Conservation (phyloP, 2,888 invertebrate genomes). For the Crioceris asparagi region DNA sequence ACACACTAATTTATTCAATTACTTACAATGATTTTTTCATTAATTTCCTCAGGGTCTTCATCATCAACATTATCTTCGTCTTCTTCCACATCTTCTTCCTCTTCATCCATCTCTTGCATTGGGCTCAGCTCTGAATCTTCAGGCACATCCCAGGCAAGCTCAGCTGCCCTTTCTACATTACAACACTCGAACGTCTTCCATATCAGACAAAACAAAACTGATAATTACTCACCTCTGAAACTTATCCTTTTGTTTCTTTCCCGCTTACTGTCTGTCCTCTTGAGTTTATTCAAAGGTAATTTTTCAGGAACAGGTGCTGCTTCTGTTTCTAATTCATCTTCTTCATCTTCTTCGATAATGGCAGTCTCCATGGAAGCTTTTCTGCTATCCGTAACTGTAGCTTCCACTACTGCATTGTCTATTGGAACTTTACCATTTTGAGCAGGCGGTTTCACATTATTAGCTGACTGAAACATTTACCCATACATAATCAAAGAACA, state of each 20-base stretch:
- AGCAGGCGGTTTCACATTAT: constrained; percentile 13
- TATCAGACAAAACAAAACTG: not conserved
- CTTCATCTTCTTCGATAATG: constrained; percentile 4
- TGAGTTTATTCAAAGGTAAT: constrained; percentile 21
- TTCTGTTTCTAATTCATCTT: constrained; percentile 11
- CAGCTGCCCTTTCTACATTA: constrained; percentile 40
- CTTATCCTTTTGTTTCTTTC: constrained; percentile 40
- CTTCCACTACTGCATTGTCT: constrained; percentile 23
- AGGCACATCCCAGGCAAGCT: constrained; percentile 47
- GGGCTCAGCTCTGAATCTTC: constrained; percentile 38
- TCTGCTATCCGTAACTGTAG: constrained; percentile 11
- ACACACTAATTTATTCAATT: too few species aligned
- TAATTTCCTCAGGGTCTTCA: constrained; percentile 23
- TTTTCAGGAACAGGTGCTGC: constrained; percentile 18
- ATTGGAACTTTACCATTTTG: constrained; percentile 33
- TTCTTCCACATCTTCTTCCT: constrained; percentile 26
- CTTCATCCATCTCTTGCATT: constrained; percentile 35
- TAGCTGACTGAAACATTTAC: constrained; percentile 10
- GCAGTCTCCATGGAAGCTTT: constrained; percentile 11
- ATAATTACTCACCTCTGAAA: constrained; percentile 44
- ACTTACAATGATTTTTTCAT: constrained; percentile 37
- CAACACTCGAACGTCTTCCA: not conserved
- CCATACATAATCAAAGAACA: too few species aligned
- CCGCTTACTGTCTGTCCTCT: constrained; percentile 29
- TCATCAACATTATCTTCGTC: constrained; percentile 18